These are phyloP conservation scores for Agrilus biguttatus DNA, from an alignment of 2,888 invertebrate species.

Conservation along the genomic window DNA sequence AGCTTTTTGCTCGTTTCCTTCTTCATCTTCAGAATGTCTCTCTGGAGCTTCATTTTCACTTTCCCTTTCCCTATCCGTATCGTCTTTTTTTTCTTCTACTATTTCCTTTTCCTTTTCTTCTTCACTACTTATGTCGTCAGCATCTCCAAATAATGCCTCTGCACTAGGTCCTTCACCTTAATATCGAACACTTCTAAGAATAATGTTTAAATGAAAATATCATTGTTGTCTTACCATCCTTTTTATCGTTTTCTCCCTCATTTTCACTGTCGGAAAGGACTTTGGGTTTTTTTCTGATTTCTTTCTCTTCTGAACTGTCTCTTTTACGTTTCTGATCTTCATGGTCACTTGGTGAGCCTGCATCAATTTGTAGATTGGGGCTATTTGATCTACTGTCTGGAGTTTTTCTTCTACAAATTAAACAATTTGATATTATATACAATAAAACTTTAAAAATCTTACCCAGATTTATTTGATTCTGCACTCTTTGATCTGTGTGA, in stretches of 20 bases:
- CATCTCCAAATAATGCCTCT: conserved; percentile 83
- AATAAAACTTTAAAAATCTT: conserved; percentile 21
- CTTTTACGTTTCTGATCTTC: conserved; percentile 27
- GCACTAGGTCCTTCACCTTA: conserved; percentile 43
- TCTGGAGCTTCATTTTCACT: conserved; percentile 22
- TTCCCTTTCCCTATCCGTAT: conserved; percentile 21
- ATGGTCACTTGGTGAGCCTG: conserved; percentile 25
- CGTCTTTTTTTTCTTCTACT: conserved; percentile 18
- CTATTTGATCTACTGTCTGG: conserved; percentile 28
- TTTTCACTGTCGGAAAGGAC: conserved; percentile 56
- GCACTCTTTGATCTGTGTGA: conserved; percentile 14
- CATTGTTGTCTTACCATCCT: conserved; percentile 12
- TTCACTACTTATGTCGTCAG: conserved; percentile 82
- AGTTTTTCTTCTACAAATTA: conserved; percentile 18
- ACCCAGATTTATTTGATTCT: conserved; percentile 19
- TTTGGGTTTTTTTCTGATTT: conserved; percentile 17
- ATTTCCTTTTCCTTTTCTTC: conserved; percentile 45
- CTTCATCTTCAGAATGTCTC: conserved; percentile 13
- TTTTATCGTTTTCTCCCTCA: conserved; percentile 22
- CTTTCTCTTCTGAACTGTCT: conserved; percentile 17
- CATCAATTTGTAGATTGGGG: conserved; percentile 37
- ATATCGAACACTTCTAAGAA: not conserved
- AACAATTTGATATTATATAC: conserved; percentile 18
- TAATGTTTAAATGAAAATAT: conserved; percentile 1
- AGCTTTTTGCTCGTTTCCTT: conserved; percentile 8